phyloP scores from a whole-genome alignment of 2,113 vertebrate genomes.

The Tiliqua scincoides region DNA sequence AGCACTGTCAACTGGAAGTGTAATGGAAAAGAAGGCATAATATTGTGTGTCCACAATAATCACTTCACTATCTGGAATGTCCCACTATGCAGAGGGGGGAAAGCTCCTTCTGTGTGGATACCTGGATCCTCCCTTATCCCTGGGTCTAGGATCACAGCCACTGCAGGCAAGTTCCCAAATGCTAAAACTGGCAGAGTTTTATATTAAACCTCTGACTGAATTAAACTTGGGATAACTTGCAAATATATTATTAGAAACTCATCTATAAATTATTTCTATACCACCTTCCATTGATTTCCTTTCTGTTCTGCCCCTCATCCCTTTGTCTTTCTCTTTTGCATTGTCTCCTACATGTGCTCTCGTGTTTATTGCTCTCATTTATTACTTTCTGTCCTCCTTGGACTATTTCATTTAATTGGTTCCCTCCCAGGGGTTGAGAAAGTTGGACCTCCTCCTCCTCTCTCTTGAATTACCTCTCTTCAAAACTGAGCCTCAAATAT shows the following conservation, averaged over 20 bases:
- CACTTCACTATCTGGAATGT: not conserved
- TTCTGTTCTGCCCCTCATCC: not conserved
- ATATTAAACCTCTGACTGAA: not conserved
- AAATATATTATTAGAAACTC: not conserved
- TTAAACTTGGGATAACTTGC: not conserved
- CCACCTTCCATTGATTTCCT: not conserved
- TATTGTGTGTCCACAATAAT: not conserved
- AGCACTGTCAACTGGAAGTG: not conserved
- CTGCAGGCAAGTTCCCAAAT: not conserved
- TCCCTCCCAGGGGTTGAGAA: not conserved
- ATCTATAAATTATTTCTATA: not conserved
- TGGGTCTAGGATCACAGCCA: not conserved
- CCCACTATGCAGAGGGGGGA: not conserved
- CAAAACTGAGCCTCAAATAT: not conserved
- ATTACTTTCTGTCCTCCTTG: not conserved
- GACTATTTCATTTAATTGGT: constrained; percentile 20
- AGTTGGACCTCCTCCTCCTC: not conserved
- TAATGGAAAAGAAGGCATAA: not conserved
- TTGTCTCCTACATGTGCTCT: not conserved
- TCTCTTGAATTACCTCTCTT: not conserved
- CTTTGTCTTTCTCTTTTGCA: not conserved
- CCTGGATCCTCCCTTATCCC: not conserved
- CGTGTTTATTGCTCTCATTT: constrained; percentile 11
- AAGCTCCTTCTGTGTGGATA: not conserved
- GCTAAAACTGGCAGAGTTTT: not conserved